Evolutionary conservation across 2,113 vertebrate species (phyloP).

Genomic region (Pelodiscus sinensis): DNA sequence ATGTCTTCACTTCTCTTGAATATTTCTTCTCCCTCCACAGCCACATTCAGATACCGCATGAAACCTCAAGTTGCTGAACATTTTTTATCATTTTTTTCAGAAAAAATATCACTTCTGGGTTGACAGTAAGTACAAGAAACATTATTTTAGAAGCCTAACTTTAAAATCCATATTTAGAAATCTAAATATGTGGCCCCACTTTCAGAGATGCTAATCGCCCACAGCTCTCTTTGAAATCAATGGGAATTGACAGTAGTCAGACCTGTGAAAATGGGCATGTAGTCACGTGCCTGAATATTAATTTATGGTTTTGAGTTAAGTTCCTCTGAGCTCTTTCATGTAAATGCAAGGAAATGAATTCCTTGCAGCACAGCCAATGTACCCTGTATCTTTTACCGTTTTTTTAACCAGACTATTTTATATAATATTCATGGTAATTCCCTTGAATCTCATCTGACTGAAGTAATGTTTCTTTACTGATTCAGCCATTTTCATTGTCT

Average conservation of each 20-base stretch:
- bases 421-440: constrained; percentile 17
- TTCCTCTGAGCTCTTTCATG: background rate
- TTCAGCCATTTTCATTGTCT: background rate
- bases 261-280: constrained; percentile 16
- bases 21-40: background rate
- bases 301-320: constrained; percentile 14
- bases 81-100: background rate
- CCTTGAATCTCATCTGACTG: background rate
- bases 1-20: background rate
- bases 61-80: background rate
- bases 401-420: constrained; percentile 17
- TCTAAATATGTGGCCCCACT: background rate
- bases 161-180: constrained; percentile 34
- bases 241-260: constrained; percentile 16
- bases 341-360: background rate
- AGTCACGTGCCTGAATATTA: constrained; percentile 8
- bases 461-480: background rate
- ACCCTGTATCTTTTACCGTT: background rate
- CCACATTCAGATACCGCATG: accelerated
- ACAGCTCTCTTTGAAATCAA: constrained; percentile 7
- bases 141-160: background rate
- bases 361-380: background rate
- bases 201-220: background rate
- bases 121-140: background rate
- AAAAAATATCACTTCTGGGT: background rate